phyloP scores from a whole-genome alignment of 2,888 invertebrate species.

The Scaeva pyrastri region DNA sequence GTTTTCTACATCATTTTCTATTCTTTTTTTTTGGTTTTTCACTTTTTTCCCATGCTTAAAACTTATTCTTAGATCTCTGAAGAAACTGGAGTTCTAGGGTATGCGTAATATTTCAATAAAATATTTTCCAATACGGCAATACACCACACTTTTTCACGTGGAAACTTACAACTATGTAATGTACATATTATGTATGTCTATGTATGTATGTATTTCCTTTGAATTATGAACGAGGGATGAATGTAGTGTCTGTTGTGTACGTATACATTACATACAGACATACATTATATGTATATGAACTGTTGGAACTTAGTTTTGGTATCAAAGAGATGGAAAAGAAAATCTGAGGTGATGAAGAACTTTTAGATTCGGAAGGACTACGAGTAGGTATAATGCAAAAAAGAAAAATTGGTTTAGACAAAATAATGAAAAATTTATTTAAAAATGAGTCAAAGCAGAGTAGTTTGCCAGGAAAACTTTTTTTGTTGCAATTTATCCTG shows the following conservation, averaged over 20 bases:
- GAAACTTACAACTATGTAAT: constrained; percentile 49
- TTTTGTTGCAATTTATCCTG: background rate
- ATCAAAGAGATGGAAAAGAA: background rate
- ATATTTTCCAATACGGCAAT: constrained; percentile 40
- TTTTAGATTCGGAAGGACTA: background rate
- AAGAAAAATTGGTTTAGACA: background rate
- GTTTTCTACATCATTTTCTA: background rate
- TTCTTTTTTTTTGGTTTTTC: background rate
- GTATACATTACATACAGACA: no score
- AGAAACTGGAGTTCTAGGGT: background rate
- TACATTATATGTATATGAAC: no score
- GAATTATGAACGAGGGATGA: constrained; percentile 13
- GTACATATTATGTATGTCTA: no score
- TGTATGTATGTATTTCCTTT: no score
- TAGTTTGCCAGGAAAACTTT: background rate
- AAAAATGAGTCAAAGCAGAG: background rate
- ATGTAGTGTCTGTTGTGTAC: background rate
- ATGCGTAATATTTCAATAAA: constrained; percentile 58
- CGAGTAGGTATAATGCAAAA: no score
- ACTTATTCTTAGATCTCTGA: background rate
- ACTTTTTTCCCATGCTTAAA: background rate
- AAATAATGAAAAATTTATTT: background rate
- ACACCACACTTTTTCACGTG: constrained; percentile 20
- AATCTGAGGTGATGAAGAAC: background rate
- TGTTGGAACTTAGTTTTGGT: background rate